Evolutionary conservation across 1,140 invertebrate genomes (phyloP), one percentile per base, ranked within the genome.

Genomic region (Sitobion miscanthi): DNA sequence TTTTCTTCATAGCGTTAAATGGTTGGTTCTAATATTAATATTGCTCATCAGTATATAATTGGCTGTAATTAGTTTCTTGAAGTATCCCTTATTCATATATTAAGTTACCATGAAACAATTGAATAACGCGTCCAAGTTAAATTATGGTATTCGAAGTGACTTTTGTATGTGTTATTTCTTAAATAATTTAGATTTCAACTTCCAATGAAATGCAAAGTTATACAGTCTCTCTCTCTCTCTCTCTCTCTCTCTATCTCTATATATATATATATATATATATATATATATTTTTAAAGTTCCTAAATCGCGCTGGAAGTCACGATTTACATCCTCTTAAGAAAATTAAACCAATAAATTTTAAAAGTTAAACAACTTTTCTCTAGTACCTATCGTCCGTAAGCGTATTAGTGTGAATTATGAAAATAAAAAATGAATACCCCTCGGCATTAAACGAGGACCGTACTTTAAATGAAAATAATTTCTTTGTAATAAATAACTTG

Each of bases 301-400:
- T 83, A 82, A 83, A 91, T 77, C 47, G 90, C 35, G 21, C 25
- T 52, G 25, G 20, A 91, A 91, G 47, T 52, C 49, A 83, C 62
- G 69, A 82, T 91, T 91, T 91, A 91, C 90, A 82, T 91, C 69
- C 90, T 77, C 90, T 91, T 82, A 91, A 83, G 90, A 52, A 82
- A 82, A 91, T 91, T 91, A 91, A 91, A 91, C 90, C 77, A 38
- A 91, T 91, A 91, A 91, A 91, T 91, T 91, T 82, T 20, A 91
- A 91, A 90, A 90, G 89, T 90, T 90, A 69, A 90, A 90, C 89
- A 90, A 90, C 54, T 90, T 69, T 90, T 69, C 57, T 30, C 38
- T 42, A 47, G 88, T 90, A 45, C 62, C 62, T 77, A 77, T 9
- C n/a, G n/a, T 54, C 30, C 57, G 38, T 69, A 69, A 62, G 45